phyloP scores from a whole-genome alignment of 2,113 vertebrate species.

The Dendrocopos noguchii region DNA sequence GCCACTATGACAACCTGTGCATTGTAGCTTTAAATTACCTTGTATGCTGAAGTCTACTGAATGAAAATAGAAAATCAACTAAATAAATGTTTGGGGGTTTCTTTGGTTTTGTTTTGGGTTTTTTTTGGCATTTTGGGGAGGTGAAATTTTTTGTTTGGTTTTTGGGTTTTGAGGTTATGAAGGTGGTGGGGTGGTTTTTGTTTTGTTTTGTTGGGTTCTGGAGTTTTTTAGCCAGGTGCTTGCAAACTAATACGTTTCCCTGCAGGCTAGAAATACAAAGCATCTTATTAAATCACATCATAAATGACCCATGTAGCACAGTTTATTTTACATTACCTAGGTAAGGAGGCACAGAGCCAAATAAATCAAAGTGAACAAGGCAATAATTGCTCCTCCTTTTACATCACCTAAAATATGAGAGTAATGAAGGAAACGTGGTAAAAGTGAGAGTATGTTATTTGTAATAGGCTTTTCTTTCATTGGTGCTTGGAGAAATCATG shows the following conservation, averaged over 20 bases:
- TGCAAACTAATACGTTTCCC: constrained; percentile 50
- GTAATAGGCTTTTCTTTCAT: background rate
- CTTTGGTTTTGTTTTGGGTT: too few species aligned
- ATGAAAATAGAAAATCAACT: constrained; percentile 30
- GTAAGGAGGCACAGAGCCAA: constrained; percentile 58
- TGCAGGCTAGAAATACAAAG: constrained; percentile 61
- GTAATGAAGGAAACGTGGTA: constrained; percentile 64
- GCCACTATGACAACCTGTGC: background rate
- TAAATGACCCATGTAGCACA: constrained; percentile 72
- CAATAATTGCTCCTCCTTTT: constrained; percentile 68
- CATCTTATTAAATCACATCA: constrained; percentile 73
- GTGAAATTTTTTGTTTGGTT: too few species aligned
- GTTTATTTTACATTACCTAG: constrained; percentile 73
- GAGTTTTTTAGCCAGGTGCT: background rate
- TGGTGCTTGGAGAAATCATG: constrained; percentile 25
- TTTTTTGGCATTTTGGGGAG: too few species aligned
- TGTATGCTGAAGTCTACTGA: background rate
- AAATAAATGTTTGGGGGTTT: background rate
- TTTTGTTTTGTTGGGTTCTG: too few species aligned
- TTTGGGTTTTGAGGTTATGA: too few species aligned
- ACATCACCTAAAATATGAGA: constrained; percentile 56
- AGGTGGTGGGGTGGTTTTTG: too few species aligned
- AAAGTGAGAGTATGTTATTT: constrained; percentile 46
- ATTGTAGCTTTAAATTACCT: constrained; percentile 54
- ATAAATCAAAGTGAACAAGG: constrained; percentile 76